Conservation (phyloP, 2,113 vertebrate genomes). For the Odontophorus gujanensis region DNA sequence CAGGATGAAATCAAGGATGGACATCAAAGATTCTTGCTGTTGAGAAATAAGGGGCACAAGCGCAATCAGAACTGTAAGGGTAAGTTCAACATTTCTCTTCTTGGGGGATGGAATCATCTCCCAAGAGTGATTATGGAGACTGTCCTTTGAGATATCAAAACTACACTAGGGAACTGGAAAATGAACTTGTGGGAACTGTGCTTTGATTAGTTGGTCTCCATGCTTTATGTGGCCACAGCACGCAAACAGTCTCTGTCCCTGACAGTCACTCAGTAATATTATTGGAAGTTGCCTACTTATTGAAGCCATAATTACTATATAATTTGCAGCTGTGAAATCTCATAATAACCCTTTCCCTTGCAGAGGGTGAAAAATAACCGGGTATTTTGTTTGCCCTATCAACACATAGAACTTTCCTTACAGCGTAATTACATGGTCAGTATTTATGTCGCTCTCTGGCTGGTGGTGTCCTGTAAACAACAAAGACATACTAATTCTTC, state of each 20-base stretch:
- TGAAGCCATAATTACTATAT: conserved; percentile 51
- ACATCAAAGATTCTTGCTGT: neutral
- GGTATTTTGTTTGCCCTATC: conserved; percentile 71
- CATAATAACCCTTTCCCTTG: conserved; percentile 29
- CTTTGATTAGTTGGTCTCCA: neutral
- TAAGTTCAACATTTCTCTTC: neutral
- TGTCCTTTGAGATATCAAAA: neutral
- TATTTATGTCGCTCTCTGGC: conserved; percentile 56
- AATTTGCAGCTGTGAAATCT: conserved; percentile 20
- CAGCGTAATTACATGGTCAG: conserved; percentile 73
- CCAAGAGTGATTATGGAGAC: neutral
- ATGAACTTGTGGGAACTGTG: neutral
- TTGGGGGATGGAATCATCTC: neutral
- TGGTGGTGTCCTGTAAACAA: conserved; percentile 56
- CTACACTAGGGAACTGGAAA: neutral
- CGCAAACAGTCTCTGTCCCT: neutral
- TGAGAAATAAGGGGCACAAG: neutral
- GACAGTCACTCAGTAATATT: neutral
- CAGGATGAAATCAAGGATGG: too few relatives aligned
- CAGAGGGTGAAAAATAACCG: conserved; percentile 40
- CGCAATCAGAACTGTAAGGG: neutral
- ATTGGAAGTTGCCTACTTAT: conserved; percentile 31
- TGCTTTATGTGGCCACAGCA: neutral
- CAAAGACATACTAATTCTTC: conserved; percentile 33
- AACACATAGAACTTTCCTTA: conserved; percentile 49